A percentile compares a stretch with the other conserved stretches of the same genome.
These are phyloP conservation scores for Strix occidentalis DNA, from an alignment of 2,797 vertebrate genomes.

Conservation along the genomic window DNA sequence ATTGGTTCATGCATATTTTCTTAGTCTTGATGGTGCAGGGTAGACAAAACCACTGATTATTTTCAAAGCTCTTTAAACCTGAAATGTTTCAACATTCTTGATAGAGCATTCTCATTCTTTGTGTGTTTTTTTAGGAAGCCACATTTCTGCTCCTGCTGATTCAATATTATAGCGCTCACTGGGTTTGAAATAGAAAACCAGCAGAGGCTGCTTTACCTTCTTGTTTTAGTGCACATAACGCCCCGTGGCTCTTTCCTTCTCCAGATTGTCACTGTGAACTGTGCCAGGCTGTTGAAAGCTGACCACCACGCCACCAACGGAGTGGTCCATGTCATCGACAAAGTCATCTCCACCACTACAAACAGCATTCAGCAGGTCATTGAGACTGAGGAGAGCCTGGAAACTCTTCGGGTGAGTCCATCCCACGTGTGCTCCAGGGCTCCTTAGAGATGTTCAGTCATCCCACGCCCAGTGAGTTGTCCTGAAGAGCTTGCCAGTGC, in stretches of 20 bases:
- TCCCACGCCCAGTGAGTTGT: neutral
- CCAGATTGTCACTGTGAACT: constrained; percentile 96
- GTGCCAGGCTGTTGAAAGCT: constrained; percentile 91
- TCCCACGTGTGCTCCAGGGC: accelerated
- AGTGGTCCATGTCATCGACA: constrained; percentile 95
- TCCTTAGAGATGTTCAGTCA: neutral
- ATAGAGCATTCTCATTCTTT: neutral
- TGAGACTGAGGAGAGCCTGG: constrained; percentile 89
- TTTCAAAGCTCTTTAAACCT: neutral
- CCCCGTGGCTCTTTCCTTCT: neutral
- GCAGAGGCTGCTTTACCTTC: neutral
- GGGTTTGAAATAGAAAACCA: neutral
- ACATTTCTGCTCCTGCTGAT: neutral
- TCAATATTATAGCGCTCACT: neutral
- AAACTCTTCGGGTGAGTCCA: constrained; percentile 87
- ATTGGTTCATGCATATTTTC: neutral
- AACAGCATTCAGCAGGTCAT: constrained; percentile 87
- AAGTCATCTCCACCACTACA: constrained; percentile 92
- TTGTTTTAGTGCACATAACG: neutral
- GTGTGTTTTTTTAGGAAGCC: neutral
- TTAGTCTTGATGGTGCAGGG: neutral
- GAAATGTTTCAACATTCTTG: neutral
- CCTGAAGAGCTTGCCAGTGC: neutral
- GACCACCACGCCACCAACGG: constrained; percentile 97
- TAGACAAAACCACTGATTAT: neutral